Evolutionary conservation across 2,888 invertebrate species (phyloP).

Genomic region (Lypha dubia): DNA sequence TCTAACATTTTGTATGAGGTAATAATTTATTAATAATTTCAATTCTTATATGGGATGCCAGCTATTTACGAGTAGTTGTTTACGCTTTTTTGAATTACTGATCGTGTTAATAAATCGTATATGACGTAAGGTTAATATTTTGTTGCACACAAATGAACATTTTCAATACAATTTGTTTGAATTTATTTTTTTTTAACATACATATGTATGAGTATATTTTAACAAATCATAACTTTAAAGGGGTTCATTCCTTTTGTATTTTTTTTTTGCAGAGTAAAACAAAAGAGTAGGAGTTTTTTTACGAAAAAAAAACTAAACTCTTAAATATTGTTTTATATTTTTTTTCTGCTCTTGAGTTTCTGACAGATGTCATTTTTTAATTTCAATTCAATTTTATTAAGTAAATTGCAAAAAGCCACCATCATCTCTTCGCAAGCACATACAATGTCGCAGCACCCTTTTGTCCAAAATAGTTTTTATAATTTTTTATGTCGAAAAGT

Average conservation of each 20-base stretch:
- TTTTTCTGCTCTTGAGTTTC: slow-evolving; percentile 5
- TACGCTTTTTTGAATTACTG: slow-evolving; percentile 52
- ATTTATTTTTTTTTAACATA: slow-evolving; percentile 3
- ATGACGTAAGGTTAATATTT: slow-evolving; percentile 37
- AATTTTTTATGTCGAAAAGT: neutral
- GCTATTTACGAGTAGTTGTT: slow-evolving; percentile 57
- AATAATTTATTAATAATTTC: slow-evolving; percentile 67
- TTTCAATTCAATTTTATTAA: slow-evolving; percentile 48
- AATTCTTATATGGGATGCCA: slow-evolving; percentile 42
- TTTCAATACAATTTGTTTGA: slow-evolving; percentile 18
- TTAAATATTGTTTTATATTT: neutral
- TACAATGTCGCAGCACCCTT: slow-evolving; percentile 41
- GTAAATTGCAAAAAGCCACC: slow-evolving; percentile 39
- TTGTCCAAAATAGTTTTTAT: slow-evolving; percentile 4
- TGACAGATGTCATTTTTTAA: slow-evolving; percentile 61
- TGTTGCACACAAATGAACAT: neutral
- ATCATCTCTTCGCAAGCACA: slow-evolving; percentile 9
- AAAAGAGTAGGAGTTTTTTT: slow-evolving; percentile 20
- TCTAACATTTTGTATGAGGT: slow-evolving; percentile 55
- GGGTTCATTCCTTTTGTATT: neutral
- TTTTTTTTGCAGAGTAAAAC: too few relatives aligned
- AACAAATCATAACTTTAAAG: slow-evolving; percentile 1
- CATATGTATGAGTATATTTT: slow-evolving; percentile 32
- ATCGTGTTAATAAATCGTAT: slow-evolving; percentile 35
- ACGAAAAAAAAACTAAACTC: neutral